phyloP scores from a whole-genome alignment of 2,888 invertebrate species.

The Agrotis clavis region DNA sequence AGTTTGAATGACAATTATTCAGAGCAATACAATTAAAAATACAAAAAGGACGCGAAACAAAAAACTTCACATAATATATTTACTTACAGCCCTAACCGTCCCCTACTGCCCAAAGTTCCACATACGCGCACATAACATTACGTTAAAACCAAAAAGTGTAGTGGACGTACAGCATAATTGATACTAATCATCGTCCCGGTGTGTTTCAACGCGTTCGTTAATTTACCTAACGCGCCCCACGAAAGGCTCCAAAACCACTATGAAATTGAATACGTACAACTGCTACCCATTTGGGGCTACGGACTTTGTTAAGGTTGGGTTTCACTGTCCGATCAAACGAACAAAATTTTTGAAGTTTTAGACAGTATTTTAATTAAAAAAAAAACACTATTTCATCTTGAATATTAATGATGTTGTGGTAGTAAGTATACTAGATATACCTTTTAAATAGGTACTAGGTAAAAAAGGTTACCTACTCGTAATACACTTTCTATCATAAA shows the following conservation, averaged over 20 bases:
- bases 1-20: too few species aligned
- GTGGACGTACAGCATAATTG: slow-evolving; percentile 59
- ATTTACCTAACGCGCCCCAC: slow-evolving; percentile 70
- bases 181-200: slow-evolving; percentile 64
- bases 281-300: slow-evolving; percentile 73
- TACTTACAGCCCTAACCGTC: slow-evolving; percentile 17
- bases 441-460: background rate
- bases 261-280: slow-evolving; percentile 75
- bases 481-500: too few species aligned
- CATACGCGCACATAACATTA: slow-evolving; percentile 24
- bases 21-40: too few species aligned
- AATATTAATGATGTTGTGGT: background rate
- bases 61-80: background rate
- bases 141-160: slow-evolving; percentile 35
- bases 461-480: too few species aligned
- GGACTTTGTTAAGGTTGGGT: slow-evolving; percentile 65
- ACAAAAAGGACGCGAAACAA: background rate
- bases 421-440: background rate
- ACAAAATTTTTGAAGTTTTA: background rate
- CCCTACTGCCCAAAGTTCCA: slow-evolving; percentile 3
- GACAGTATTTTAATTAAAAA: too few species aligned
- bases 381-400: too few species aligned
- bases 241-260: slow-evolving; percentile 71
- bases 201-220: slow-evolving; percentile 73
- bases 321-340: slow-evolving; percentile 43